Base-by-base conservation (phyloP, 2,888 invertebrate species). In the Sesia apiformis region DNA sequence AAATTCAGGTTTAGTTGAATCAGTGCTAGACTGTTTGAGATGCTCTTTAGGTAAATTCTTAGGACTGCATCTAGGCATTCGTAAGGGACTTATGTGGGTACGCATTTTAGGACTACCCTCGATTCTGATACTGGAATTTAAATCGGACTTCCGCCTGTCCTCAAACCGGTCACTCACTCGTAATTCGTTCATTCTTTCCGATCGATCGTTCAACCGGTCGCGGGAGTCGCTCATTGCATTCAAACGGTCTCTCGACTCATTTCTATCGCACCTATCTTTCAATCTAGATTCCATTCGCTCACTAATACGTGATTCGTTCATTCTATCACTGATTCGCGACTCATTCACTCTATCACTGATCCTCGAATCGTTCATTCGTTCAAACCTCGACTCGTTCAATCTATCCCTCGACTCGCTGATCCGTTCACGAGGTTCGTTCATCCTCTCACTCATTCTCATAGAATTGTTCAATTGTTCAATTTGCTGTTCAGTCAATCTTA, bases 81-180 rank as follows among this genome's bases (percentile, higher is more conserved):
- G 70, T 52, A 87, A 58, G 0, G 86, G 86, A 52, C 80, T 82
- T 38, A 83, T 76, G 52, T 81, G 83, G 0, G 76, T 57, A 2
- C 83, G 69, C 60, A 78, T 75, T 71, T 82, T 84, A 0, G 86
- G 86, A 66, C 85, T 85, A 5, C 78, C 79, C 49, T 87, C 86
- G 38, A 78, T 69, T 58, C 83, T 70, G n/a, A 81, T 69, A 53
- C 86, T 86, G 0, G 84, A 78, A 52, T 86, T 86, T 38, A 83
- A 54, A 38, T 86, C 86, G 0, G 76, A 72, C 77, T 81, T 69
- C 41, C 75, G 60, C 3, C 71, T 62, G 39, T 76, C 76, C 54
- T 76, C 74, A 42, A 75, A 70, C 60, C 79, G 70, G 54, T 81
- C 77, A 4, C 69, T 55, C 5, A 63, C 40, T 52, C 63, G 56